Evolutionary conservation across 2,113 vertebrate species (phyloP), one percentile per base, ranked within the genome.

Genomic region (Pluvianellus socialis): DNA sequence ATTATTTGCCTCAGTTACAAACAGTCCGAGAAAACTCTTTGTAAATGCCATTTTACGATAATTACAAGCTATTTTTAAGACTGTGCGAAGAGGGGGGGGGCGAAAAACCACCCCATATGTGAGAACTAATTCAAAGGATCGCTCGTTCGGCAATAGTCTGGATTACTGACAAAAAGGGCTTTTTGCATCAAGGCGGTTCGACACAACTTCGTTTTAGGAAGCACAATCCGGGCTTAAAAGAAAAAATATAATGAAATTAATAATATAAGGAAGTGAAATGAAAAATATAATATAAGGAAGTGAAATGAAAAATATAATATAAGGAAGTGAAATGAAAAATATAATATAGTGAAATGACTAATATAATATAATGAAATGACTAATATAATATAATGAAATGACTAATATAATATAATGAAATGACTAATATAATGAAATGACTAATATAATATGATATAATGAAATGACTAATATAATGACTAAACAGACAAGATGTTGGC

Each of bases 31-130:
- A 70, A 94, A 98, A 97, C 94, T 95, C 96, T 96, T 96, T 96
- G 94, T 96, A 96, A 98, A 98, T 91, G 94, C 93, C 80, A 98
- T 97, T 97, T 97, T 97, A 97, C 1, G 26, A 97, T 88, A 96
- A 97, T 97, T 98, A 97, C 95, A 95, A 96, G 94, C 79, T 84
- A 94, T 96, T 91, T 84, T 85, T 91, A 90, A 95, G 86, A 49
- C 44, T 68, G n/a, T 35, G 77, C 2, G 2, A 72, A 14, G 17
- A 15, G 50, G 40, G 17, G 15, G 45, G 45, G 20, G 0, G 19
- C 13, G 26, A 26, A 12, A 52, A 52, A 33, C 5, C 5, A 7
- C 30, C 15, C 28, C 67, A 9, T 12, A 62, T 82, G 66, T 67
- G 79, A 89, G 80, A 91, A 91, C 40, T 90, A 81, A 98, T 86